Base-by-base conservation (phyloP, 2,797 vertebrate species). In the Rhynchonycteris naso region DNA sequence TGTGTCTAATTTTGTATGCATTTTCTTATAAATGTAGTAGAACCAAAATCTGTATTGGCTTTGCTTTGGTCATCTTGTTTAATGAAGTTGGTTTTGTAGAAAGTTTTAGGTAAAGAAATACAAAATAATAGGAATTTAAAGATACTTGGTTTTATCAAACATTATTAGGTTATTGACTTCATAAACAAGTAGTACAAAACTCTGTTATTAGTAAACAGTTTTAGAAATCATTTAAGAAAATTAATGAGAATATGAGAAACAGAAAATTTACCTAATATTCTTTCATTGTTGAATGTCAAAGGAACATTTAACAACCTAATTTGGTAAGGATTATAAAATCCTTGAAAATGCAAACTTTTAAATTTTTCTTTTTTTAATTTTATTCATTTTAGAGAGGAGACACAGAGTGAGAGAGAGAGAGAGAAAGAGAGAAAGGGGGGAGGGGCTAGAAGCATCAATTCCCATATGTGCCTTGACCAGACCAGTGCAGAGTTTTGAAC, bases 91-190 rank as follows among this genome's bases (percentile, higher is more conserved):
- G 30, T 59, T 90, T 92, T 88, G 4, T 35, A 69, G 78, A 61
- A 65, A 52, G 28, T 50, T 79, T 82, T 66, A 12, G 52, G 13
- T 69, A 87, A 75, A 47, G 9, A 3, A 5, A 4, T 63, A 74
- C 30, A 95, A 56, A 85, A 82, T 78, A 91, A 56, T n/a, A 69
- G 30, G 13, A 58, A 90, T 88, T 90, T 65, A 61, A 94, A 22
- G 52, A 76, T 1, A 43, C 1, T 65, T 74, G 54, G 13, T 5
- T 75, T 81, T 28, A 63, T 58, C 15, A 86, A 74, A 79, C 18
- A 59, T 58, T 80, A 21, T 90, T 63, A 81, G 8, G 7, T 92
- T 61, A 90, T 56, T 84, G 13, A 83, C 61, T 66, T 88, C 38
- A 54, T 76, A 38, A 84, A 63, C 12, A 76, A 61, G 19, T 14